phyloP scores from a whole-genome alignment of 2,888 invertebrate genomes.

The Pseudococcus viburni region DNA sequence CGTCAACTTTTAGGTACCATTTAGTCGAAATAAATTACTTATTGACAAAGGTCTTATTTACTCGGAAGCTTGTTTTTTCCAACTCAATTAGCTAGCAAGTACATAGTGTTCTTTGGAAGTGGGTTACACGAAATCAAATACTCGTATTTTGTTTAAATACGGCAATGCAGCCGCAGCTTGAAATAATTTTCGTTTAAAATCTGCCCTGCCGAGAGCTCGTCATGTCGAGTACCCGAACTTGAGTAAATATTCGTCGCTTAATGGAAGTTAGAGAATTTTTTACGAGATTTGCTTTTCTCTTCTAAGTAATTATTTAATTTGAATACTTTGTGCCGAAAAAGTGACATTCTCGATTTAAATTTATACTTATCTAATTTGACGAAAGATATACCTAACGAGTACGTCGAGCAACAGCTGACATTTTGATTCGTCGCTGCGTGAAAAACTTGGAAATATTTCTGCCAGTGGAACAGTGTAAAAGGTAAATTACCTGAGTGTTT shows the following conservation, averaged over 20 bases:
- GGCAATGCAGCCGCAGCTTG: neutral
- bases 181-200: neutral
- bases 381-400: neutral
- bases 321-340: neutral
- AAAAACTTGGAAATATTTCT: too few species aligned
- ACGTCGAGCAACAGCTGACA: neutral
- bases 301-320: neutral
- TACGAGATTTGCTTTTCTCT: neutral
- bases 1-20: neutral
- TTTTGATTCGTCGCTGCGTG: too few species aligned
- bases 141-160: neutral
- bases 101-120: neutral
- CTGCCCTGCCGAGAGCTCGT: neutral
- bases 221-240: neutral
- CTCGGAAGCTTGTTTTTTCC: slow-evolving; percentile 7
- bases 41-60: slow-evolving; percentile 38
- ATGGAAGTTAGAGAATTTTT: neutral
- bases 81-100: neutral
- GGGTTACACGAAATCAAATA: neutral
- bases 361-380: neutral
- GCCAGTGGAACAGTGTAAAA: neutral
- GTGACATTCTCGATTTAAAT: too few species aligned
- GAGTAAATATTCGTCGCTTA: too few species aligned
- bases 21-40: slow-evolving; percentile 37
- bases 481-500: neutral